Base-by-base conservation (phyloP, 2,888 invertebrate species). In the Agonopterix subpropinquella region DNA sequence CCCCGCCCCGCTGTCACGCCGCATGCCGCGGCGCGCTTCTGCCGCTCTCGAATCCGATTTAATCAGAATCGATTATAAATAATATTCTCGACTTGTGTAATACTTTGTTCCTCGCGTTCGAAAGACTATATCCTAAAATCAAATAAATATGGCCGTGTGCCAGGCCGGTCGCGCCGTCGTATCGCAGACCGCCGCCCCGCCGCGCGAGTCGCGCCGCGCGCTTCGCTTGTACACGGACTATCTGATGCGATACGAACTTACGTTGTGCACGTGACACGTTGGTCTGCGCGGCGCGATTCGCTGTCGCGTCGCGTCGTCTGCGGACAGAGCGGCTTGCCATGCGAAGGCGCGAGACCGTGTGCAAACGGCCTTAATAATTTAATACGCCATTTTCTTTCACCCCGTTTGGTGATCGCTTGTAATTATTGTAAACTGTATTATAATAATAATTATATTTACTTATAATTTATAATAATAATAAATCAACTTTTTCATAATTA, bases 401-500 rank as follows among this genome's bases (percentile, higher is more conserved):
- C 86, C 77, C 80, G 83, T 88, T 87, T 82, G 87, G 87, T 88
- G 87, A 87, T 82, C 84, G 87, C 87, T 88, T 88, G 87, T 88
- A 87, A 88, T 88, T 88, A 88, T 88, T 88, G 87, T 88, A 88
- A 88, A 88, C 87, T 88, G 87, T 88, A 88, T 87, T 86, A 88
- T 87, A 88, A 86, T 87, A 87, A 87, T 87, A 86, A 87, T 86
- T 83, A 85, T 85, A 83, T 84, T 84, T 82, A 84, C 28, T 39
- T 48, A 51, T 51, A 51, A 51, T 51, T 51, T 51, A 51, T 83
- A 84, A 81, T 82, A 84, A 81, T 82, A 87, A 87, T 86, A 88
- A 88, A 88, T 88, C 87, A 87, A 88, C 87, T 88, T 87, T 88
- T 88, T 88, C 87, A 88, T 88, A 87, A 87, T 88, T 87, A 88